phyloP scores from a whole-genome alignment of 2,113 vertebrate species.

The Muntiacus reevesi region DNA sequence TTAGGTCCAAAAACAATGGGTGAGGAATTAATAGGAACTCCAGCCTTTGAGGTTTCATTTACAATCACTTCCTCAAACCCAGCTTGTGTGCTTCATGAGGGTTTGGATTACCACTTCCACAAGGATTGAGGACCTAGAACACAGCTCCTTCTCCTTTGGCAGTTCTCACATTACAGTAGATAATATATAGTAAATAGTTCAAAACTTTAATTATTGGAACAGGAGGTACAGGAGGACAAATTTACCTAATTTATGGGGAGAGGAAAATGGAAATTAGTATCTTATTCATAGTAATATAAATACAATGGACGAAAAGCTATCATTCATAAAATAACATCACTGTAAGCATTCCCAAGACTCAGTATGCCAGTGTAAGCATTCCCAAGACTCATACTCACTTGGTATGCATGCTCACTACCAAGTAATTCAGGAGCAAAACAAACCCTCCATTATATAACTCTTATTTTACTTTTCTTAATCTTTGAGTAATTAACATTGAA shows the following conservation, averaged over 20 bases:
- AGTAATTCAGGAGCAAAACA: slow-evolving; percentile 52
- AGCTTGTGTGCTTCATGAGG: not conserved
- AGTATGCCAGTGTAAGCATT: not conserved
- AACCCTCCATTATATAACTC: slow-evolving; percentile 47
- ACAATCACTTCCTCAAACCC: not conserved
- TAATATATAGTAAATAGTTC: not conserved
- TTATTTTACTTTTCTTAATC: slow-evolving; percentile 57
- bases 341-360: not conserved
- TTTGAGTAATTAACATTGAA: slow-evolving; percentile 57
- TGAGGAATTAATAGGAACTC: not conserved
- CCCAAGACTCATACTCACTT: not conserved
- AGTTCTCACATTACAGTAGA: not conserved
- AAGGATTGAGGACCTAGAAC: not conserved
- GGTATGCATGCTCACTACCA: not conserved
- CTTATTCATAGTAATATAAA: not conserved
- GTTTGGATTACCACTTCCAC: not conserved
- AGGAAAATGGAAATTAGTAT: not conserved
- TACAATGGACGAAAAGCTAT: not conserved
- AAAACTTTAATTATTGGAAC: slow-evolving; percentile 5
- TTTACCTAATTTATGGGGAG: not conserved
- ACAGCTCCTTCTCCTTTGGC: not conserved
- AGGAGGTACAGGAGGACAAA: not conserved
- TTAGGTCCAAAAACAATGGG: not conserved
- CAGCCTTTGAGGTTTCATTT: not conserved
- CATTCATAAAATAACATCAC: not conserved